These are phyloP conservation scores for Indicator maculatus DNA, from an alignment of 2,113 vertebrate genomes.

Conservation along the genomic window DNA sequence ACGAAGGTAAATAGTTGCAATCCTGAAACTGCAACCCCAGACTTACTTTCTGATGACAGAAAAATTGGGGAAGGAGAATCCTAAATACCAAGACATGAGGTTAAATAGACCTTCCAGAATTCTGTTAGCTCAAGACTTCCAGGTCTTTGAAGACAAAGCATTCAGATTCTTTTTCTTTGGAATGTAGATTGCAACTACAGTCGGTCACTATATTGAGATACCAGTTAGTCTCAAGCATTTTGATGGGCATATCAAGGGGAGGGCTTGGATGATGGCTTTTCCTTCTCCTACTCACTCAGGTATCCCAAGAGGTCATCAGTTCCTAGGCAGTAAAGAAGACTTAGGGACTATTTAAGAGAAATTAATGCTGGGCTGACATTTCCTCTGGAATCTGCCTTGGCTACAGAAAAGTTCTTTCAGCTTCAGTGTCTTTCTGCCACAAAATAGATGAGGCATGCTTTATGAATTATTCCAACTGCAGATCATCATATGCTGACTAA, in stretches of 20 bases:
- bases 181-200: not conserved
- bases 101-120: not conserved
- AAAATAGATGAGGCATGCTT: not conserved
- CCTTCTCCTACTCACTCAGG: not conserved
- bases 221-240: not conserved
- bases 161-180: not conserved
- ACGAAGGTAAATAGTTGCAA: not conserved
- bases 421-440: not conserved
- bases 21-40: not conserved
- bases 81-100: not conserved
- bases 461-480: not conserved
- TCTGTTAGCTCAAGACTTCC: not conserved
- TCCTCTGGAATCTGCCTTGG: not conserved
- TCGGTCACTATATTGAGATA: not conserved
- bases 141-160: not conserved
- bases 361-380: not conserved
- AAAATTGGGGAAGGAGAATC: not conserved
- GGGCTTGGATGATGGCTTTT: not conserved
- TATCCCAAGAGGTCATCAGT: not conserved
- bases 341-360: not conserved
- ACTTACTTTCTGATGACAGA: not conserved
- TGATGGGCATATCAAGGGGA: not conserved
- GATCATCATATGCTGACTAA: not conserved
- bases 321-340: not conserved
- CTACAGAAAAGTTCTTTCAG: not conserved